Percentiles rank a stretch among this genome's conserved stretches.
These are phyloP conservation scores for Drosophila murphyi DNA, from an alignment of 1,140 invertebrate species.

Conservation along the genomic window DNA sequence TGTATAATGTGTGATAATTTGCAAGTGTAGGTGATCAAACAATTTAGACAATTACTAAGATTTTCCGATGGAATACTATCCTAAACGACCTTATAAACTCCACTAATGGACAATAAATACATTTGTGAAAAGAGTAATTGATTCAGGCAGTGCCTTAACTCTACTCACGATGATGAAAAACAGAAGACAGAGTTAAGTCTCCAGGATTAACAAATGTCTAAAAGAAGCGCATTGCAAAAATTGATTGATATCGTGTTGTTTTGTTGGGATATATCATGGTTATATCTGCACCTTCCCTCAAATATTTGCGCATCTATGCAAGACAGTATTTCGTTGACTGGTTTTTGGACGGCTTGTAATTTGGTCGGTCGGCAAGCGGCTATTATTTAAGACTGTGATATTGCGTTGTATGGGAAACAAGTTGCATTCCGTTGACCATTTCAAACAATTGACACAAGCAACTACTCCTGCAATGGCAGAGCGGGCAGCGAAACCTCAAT, in stretches of 20 bases:
- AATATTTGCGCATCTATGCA: slow-evolving; percentile 41
- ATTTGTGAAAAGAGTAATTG: slow-evolving; percentile 52
- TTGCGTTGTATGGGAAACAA: slow-evolving; percentile 64
- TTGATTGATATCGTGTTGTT: slow-evolving; percentile 37
- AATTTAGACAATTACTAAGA: too few relatives aligned
- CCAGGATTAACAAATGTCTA: slow-evolving; percentile 34
- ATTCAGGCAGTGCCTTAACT: slow-evolving; percentile 55
- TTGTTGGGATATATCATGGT: not conserved
- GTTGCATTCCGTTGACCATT: slow-evolving; percentile 84
- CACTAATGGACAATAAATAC: too few relatives aligned
- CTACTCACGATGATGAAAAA: slow-evolving; percentile 17
- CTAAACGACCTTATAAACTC: too few relatives aligned
- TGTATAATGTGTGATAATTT: too few relatives aligned
- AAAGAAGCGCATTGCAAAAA: slow-evolving; percentile 24
- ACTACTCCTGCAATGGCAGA: slow-evolving; percentile 13
- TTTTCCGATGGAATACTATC: too few relatives aligned
- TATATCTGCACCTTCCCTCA: not conserved
- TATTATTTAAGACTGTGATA: slow-evolving; percentile 30
- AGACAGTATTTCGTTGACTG: slow-evolving; percentile 55
- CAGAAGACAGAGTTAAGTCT: slow-evolving; percentile 24
- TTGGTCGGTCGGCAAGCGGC: slow-evolving; percentile 43
- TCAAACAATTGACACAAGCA: slow-evolving; percentile 69
- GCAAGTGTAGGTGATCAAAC: too few relatives aligned
- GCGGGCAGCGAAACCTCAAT: slow-evolving; percentile 51
- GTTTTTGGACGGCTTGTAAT: slow-evolving; percentile 49